Conservation (phyloP, 2,888 invertebrate species). For the Chaetogeoica ovagalla region DNA sequence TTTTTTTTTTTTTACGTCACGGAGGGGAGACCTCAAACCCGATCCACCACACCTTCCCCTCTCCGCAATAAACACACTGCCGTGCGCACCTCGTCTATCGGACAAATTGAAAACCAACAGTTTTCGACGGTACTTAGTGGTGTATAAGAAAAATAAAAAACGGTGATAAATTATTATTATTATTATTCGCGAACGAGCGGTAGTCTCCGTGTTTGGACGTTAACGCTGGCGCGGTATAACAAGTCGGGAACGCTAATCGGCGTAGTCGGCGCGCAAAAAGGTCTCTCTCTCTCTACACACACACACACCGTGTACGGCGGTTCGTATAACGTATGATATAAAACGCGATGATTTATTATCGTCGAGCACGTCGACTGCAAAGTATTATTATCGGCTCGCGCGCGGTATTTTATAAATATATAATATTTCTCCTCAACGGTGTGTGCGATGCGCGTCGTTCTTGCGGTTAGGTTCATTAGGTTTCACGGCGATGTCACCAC, state of each 20-base stretch:
- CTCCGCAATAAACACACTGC: no score
- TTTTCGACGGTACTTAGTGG: not conserved
- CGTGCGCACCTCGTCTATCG: no score
- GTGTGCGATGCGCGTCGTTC: no score
- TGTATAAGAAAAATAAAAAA: not conserved
- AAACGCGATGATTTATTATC: constrained; percentile 37
- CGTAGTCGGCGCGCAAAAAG: constrained; percentile 13
- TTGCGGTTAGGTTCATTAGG: constrained; percentile 31
- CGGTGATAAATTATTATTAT: no score
- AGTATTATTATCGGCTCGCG: not conserved
- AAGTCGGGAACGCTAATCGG: constrained; percentile 30
- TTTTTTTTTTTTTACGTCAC: no score
- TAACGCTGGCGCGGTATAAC: not conserved
- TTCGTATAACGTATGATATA: not conserved
- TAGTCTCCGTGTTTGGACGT: constrained; percentile 1
- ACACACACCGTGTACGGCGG: not conserved
- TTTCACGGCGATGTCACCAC: constrained; percentile 35
- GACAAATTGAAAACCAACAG: no score
- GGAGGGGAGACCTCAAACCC: no score
- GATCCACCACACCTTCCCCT: no score
- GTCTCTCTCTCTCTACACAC: not conserved
- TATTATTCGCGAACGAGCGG: not conserved
- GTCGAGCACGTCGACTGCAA: constrained; percentile 14
- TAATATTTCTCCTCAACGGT: no score
- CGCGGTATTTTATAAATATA: no score